A percentile compares a stretch with the other conserved stretches of the same genome.
Conservation (phyloP, 2,888 invertebrate species). For the Neria commutata region DNA sequence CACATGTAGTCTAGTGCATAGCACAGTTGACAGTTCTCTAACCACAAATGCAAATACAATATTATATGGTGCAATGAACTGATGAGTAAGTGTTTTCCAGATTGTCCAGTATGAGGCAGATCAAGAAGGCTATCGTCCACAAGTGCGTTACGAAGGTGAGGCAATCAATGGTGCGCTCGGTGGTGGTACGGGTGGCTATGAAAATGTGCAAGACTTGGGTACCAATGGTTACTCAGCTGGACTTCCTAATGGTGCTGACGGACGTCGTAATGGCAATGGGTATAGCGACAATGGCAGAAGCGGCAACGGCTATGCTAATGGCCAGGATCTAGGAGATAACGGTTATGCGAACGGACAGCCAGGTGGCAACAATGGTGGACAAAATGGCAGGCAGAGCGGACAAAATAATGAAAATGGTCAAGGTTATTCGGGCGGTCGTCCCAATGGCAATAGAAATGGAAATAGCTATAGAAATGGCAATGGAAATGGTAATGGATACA, state of each 20-base stretch:
- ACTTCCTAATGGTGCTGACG: conserved; percentile 41
- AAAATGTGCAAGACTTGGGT: conserved; percentile 41
- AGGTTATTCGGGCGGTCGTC: conserved; percentile 23
- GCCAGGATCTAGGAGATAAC: conserved; percentile 37
- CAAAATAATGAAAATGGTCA: conserved; percentile 8
- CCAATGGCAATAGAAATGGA: conserved; percentile 17
- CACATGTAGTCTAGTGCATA: too few species aligned
- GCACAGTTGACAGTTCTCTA: too few species aligned
- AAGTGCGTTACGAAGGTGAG: conserved; percentile 81
- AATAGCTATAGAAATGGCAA: conserved; percentile 38
- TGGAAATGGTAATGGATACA: conserved; percentile 33
- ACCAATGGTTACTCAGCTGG: conserved; percentile 35
- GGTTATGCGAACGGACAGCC: conserved; percentile 33
- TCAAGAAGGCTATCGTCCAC: conserved; percentile 80
- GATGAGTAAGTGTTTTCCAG: conserved; percentile 43
- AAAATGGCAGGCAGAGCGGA: conserved; percentile 25
- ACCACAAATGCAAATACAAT: too few species aligned
- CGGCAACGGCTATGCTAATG: conserved; percentile 33
- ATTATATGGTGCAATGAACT: not conserved
- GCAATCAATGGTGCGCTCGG: conserved; percentile 42
- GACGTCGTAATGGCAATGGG: conserved; percentile 32
- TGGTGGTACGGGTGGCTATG: conserved; percentile 39
- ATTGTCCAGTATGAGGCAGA: conserved; percentile 85
- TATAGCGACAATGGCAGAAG: conserved; percentile 31
- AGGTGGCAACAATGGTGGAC: conserved; percentile 25